Conservation (phyloP, 2,113 vertebrate species). For the Taxidea taxus region DNA sequence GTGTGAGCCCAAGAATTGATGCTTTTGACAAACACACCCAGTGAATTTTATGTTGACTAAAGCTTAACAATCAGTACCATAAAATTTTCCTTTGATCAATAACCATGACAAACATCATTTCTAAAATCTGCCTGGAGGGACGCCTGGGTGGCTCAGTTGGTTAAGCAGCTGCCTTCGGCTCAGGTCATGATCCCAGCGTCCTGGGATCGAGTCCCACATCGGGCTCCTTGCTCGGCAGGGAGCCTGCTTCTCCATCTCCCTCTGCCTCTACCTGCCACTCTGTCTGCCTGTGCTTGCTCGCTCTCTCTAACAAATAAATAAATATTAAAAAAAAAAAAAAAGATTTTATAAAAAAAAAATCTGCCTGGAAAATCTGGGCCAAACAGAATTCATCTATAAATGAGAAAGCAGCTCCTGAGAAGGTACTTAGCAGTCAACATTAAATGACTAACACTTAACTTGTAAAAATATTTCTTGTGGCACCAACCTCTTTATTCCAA, state of each 20-base stretch:
- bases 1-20: not conserved
- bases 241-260: no score
- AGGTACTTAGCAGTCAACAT: not conserved
- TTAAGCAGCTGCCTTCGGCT: no score
- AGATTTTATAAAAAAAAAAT: no score
- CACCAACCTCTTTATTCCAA: slow-evolving; percentile 30
- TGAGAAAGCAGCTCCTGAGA: not conserved
- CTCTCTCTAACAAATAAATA: no score
- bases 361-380: not conserved
- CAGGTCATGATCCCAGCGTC: no score
- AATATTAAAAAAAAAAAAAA: no score
- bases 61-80: not conserved
- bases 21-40: not conserved
- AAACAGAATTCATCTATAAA: slow-evolving; percentile 5
- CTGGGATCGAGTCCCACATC: no score
- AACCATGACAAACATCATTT: slow-evolving; percentile 40
- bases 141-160: no score
- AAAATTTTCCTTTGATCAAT: not conserved
- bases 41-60: not conserved
- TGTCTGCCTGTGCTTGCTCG: no score
- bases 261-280: no score
- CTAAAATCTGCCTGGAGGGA: not conserved
- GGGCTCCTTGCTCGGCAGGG: no score
- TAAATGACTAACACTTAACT: not conserved
- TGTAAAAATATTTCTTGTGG: not conserved